Evolutionary conservation across 2,113 vertebrate genomes (phyloP).

Genomic region (Asarcornis scutulata): DNA sequence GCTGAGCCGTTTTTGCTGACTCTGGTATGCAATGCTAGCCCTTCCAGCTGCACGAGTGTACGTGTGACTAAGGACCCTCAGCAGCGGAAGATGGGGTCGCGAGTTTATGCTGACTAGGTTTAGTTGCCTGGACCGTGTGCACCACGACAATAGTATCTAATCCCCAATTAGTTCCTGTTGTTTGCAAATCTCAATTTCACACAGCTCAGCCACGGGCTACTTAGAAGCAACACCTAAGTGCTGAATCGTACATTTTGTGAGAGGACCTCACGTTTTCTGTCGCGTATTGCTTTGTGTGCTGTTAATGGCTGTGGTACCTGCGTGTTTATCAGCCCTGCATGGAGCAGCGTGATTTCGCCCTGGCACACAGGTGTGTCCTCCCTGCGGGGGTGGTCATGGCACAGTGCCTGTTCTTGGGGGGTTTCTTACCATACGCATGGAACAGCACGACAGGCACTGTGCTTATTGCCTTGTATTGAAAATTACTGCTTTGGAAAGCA

Average conservation of each 20-base stretch:
- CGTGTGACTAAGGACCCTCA: conserved; percentile 27
- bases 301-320: background rate
- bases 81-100: background rate
- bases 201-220: background rate
- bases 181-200: background rate
- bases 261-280: background rate
- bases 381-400: accelerated
- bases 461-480: background rate
- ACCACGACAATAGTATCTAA: background rate
- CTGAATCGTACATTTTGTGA: background rate
- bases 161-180: background rate
- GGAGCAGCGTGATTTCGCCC: background rate
- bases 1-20: conserved; percentile 40
- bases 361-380: background rate
- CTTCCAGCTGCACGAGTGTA: conserved; percentile 2
- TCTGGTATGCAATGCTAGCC: background rate
- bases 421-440: background rate
- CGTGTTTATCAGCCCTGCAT: background rate
- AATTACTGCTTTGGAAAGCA: background rate
- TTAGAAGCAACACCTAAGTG: background rate
- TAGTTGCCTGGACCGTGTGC: background rate
- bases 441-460: background rate
- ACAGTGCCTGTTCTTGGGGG: background rate
- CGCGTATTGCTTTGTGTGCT: background rate
- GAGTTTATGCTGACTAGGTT: background rate